These are phyloP conservation scores for Uropetala carovei DNA, from an alignment of 2,888 invertebrate species.

Conservation along the genomic window DNA sequence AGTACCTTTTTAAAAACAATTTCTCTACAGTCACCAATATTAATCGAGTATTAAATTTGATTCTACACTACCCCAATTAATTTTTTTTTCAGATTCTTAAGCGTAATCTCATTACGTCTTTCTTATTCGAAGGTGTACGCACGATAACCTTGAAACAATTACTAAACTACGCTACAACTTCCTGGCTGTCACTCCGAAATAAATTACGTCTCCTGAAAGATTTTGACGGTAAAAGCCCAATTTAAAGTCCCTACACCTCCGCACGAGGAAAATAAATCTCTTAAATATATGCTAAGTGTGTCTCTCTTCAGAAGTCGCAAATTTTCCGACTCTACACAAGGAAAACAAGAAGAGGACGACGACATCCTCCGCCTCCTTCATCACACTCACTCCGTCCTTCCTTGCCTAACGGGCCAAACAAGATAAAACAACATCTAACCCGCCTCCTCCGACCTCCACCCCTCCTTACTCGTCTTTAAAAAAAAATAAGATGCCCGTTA, in stretches of 20 bases:
- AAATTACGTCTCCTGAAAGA: constrained; percentile 6
- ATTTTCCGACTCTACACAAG: constrained; percentile 21
- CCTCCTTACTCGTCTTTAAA: neutral
- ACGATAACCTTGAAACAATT: neutral
- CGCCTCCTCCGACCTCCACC: neutral
- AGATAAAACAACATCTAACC: constrained; percentile 49
- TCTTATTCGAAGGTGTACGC: neutral
- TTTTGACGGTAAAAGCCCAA: constrained; percentile 23
- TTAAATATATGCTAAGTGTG: constrained; percentile 14
- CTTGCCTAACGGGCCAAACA: constrained; percentile 42
- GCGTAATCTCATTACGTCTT: neutral
- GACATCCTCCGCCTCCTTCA: neutral
- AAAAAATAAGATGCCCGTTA: constrained; percentile 32
- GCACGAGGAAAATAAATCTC: constrained; percentile 4
- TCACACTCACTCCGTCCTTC: too few species aligned
- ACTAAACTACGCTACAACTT: neutral
- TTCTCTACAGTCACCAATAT: too few species aligned
- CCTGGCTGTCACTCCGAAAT: constrained; percentile 7
- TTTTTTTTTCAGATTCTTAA: neutral
- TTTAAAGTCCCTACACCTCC: constrained; percentile 23
- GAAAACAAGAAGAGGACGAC: constrained; percentile 25
- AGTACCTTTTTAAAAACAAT: too few species aligned
- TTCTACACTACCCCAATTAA: neutral
- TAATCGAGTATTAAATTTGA: too few species aligned
- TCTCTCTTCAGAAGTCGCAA: constrained; percentile 5